Percentiles rank a stretch among this genome's conserved stretches.
phyloP scores from a whole-genome alignment of 35 echinoderm and acorn worm species.

The Holothuria glaberrima region DNA sequence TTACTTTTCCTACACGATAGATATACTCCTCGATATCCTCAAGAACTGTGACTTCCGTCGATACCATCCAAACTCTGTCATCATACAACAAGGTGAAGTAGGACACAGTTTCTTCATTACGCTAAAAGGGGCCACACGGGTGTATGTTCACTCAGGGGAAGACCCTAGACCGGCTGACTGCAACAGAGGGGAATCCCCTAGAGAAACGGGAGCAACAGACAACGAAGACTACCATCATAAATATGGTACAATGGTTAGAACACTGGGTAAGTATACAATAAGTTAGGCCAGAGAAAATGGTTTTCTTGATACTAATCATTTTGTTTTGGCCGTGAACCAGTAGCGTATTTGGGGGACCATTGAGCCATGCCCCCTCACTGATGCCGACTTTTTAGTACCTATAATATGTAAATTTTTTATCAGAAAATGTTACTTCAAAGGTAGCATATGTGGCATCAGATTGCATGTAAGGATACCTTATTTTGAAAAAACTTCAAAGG shows the following conservation, averaged over 20 bases:
- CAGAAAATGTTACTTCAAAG: too few relatives aligned
- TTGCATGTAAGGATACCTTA: too few relatives aligned
- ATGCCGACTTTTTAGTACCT: too few relatives aligned
- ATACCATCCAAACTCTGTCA: conserved; percentile 64
- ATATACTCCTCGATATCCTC: conserved; percentile 55
- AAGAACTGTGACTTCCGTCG: conserved; percentile 63
- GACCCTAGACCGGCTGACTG: not conserved
- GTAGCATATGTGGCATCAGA: too few relatives aligned
- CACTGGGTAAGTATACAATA: not conserved
- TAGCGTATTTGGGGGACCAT: too few relatives aligned
- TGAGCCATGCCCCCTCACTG: too few relatives aligned
- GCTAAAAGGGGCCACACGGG: not conserved
- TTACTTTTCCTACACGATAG: not conserved
- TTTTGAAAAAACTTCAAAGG: too few relatives aligned
- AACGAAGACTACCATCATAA: not conserved
- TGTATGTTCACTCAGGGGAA: not conserved
- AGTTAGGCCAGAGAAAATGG: too few relatives aligned
- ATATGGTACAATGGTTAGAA: not conserved
- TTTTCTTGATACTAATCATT: too few relatives aligned
- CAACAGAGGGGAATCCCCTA: not conserved
- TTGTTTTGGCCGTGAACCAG: too few relatives aligned
- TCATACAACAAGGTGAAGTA: conserved; percentile 69
- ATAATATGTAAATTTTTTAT: too few relatives aligned
- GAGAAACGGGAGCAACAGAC: not conserved
- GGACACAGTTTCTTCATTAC: conserved; percentile 54